Percentiles rank a stretch among this genome's conserved stretches.
Conservation (phyloP, 2,113 vertebrate species). For the Baryphthengus martii region DNA sequence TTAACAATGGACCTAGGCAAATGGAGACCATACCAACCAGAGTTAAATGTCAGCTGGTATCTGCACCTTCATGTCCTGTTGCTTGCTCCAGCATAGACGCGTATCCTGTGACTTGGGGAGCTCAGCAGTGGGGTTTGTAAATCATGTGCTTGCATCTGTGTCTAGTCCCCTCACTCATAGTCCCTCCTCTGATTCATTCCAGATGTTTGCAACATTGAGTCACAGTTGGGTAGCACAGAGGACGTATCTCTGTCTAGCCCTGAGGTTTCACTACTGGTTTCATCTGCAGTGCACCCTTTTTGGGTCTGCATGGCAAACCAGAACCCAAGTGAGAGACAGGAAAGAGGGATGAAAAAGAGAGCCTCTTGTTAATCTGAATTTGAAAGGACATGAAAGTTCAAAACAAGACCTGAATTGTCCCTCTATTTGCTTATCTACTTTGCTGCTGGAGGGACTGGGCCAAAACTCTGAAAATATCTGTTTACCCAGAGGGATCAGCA, state of each 20-base stretch:
- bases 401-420: background rate
- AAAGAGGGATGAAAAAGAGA: background rate
- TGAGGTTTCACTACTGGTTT: background rate
- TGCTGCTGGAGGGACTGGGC: background rate
- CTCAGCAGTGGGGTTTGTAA: background rate
- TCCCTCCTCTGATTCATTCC: background rate
- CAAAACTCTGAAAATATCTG: background rate
- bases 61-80: rapidly evolving
- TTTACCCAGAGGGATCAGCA: background rate
- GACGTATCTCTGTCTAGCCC: rapidly evolving
- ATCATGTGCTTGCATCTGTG: background rate
- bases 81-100: background rate
- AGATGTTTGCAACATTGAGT: background rate
- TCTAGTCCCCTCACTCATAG: background rate
- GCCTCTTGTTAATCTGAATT: background rate
- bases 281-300: background rate
- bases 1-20: background rate
- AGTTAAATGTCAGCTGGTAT: background rate
- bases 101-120: background rate
- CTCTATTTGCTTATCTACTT: background rate
- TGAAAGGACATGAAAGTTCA: background rate
- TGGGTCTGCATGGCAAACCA: background rate
- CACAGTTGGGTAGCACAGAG: background rate
- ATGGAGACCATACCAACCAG: background rate
- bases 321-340: background rate